These are phyloP conservation scores for Chionomys nivalis DNA, from an alignment of 2,113 vertebrate genomes.

Conservation along the genomic window DNA sequence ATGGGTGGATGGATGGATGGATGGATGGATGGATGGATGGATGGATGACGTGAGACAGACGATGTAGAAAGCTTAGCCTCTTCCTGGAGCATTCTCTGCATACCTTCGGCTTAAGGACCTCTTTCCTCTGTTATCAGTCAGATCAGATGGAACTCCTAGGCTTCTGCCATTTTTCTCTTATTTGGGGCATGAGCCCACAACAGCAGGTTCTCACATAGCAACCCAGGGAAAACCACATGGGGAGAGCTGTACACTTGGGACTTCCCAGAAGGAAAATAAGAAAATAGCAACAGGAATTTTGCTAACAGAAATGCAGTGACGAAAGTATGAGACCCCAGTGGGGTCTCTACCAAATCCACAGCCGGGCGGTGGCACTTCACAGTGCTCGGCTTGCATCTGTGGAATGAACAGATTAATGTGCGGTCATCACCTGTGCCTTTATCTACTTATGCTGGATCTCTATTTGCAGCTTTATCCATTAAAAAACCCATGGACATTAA, in stretches of 20 bases:
- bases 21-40: not conserved
- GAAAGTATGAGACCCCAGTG: not conserved
- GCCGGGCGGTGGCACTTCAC: not conserved
- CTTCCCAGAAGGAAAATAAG: not conserved
- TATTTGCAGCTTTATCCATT: constrained; percentile 33
- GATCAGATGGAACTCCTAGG: not conserved
- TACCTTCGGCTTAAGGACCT: not conserved
- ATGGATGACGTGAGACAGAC: rapidly evolving
- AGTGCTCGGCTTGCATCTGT: not conserved
- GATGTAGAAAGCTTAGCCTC: not conserved
- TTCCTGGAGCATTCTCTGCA: not conserved
- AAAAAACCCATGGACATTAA: not conserved
- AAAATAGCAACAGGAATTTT: not conserved
- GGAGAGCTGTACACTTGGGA: not conserved
- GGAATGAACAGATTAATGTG: not conserved
- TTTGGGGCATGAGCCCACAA: not conserved
- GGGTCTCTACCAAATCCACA: constrained; percentile 12
- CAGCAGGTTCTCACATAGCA: not conserved
- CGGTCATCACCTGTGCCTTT: not conserved
- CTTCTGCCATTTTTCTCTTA: not conserved
- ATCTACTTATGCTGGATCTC: constrained; percentile 1
- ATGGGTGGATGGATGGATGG: not conserved
- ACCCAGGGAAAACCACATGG: not conserved
- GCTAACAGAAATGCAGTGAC: not conserved
- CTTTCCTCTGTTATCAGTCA: not conserved